phyloP scores from a whole-genome alignment of 92 coral and sea anemone species.

The Bergia sp. region DNA sequence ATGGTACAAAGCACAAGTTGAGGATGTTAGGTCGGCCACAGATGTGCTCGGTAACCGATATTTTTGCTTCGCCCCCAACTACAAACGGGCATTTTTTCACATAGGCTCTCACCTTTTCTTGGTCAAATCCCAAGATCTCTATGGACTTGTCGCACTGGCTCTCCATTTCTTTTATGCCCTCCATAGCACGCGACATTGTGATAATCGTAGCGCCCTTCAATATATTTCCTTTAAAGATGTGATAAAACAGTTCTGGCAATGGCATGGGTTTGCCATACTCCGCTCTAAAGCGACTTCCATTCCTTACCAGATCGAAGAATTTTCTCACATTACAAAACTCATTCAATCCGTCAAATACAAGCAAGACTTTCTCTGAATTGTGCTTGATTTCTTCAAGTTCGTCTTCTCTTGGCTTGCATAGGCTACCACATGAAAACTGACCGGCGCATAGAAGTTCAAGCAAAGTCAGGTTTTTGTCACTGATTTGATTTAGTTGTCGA shows the following conservation, averaged over 20 bases:
- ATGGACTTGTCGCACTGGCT: slow-evolving; percentile 24
- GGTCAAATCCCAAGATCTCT: slow-evolving; percentile 33
- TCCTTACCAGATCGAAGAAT: slow-evolving; percentile 34
- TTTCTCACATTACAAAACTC: slow-evolving; percentile 29
- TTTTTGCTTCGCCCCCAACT: slow-evolving; percentile 8
- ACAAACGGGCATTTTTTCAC: slow-evolving; percentile 30
- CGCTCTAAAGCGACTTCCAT: slow-evolving; percentile 45
- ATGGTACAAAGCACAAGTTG: slow-evolving; percentile 39
- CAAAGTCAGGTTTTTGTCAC: slow-evolving; percentile 14
- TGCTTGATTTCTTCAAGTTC: slow-evolving; percentile 36
- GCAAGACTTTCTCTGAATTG: slow-evolving; percentile 31
- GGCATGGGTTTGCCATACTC: slow-evolving; percentile 48
- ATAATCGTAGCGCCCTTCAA: slow-evolving; percentile 35
- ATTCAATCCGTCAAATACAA: slow-evolving; percentile 37
- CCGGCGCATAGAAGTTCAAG: slow-evolving; percentile 42
- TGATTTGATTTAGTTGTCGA: slow-evolving; percentile 36
- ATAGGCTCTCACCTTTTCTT: slow-evolving; percentile 29
- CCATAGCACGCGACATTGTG: slow-evolving; percentile 32
- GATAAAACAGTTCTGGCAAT: slow-evolving; percentile 36
- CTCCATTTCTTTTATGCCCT: slow-evolving; percentile 27
- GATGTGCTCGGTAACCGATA: slow-evolving; percentile 6
- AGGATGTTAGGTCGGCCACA: slow-evolving; percentile 37
- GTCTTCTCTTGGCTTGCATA: slow-evolving; percentile 40
- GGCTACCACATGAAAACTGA: slow-evolving; percentile 40
- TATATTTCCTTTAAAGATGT: slow-evolving; percentile 38